phyloP scores from a whole-genome alignment of 2,797 vertebrate genomes.

The Anas georgica region DNA sequence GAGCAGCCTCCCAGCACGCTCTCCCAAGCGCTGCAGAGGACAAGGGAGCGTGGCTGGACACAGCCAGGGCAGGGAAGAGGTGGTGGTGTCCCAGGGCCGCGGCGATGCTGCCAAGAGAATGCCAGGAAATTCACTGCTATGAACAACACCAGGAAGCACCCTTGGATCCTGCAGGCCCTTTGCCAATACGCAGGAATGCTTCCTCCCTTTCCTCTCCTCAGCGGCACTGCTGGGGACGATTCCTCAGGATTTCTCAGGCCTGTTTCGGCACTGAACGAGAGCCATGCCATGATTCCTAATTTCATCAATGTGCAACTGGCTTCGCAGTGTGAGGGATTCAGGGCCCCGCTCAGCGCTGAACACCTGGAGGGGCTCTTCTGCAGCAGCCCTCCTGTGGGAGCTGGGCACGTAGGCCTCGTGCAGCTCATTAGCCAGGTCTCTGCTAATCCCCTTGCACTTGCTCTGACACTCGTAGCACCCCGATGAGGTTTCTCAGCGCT shows the following conservation, averaged over 20 bases:
- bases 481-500: not conserved
- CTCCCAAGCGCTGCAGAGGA: not conserved
- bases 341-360: not conserved
- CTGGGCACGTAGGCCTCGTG: accelerated
- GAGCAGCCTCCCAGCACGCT: not conserved
- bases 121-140: not conserved
- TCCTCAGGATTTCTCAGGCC: not conserved
- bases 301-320: not conserved
- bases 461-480: not conserved
- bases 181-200: not conserved
- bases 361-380: not conserved
- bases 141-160: not conserved
- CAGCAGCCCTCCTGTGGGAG: not conserved
- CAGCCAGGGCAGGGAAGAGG: too few species aligned
- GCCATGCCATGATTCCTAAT: not conserved
- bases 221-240: too few species aligned
- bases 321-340: not conserved
- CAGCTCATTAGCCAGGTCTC: not conserved
- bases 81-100: not conserved
- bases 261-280: not conserved
- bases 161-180: not conserved
- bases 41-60: not conserved
- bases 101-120: too few species aligned
- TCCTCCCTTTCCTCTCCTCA: not conserved
- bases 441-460: not conserved